Evolutionary conservation across 2,888 invertebrate species (phyloP), one percentile per base, ranked within the genome.

Genomic region (Sceliomorpha sp.): DNA sequence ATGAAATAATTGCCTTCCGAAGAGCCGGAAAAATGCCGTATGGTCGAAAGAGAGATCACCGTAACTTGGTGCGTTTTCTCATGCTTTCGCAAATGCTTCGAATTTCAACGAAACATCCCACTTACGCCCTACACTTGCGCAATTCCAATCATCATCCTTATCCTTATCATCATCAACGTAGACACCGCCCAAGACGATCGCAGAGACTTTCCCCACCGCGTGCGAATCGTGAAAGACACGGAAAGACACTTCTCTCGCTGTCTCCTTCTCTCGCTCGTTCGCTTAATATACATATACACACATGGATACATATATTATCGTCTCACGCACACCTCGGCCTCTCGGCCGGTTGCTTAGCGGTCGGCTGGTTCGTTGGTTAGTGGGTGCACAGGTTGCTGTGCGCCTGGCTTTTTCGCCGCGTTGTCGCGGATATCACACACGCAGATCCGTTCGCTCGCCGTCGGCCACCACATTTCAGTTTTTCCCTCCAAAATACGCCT

Each of bases 281-380:
- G 63, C 63, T 68, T 70, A 64, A 73, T 67, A 70, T 58, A 64
- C 62, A 63, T 71, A 56, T 62, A 66, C 60, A 59, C 50, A 67
- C 37, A 68, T 47, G 56, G 73, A 74, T 77, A 85, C 80, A 80
- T 84, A 82, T 79, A 84, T 82, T 82, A 81, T 78, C 78, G 73
- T 78, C 76, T 75, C 75, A 76, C 78, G 76, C 73, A 72, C 74
- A 60, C 69, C 64, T 72, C 73, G 70, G 80, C 74, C 75, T 75
- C 76, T 73, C 73, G 75, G 75, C 67, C 75, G 78, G 74, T 64
- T 72, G 77, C 78, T 78, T 82, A 75, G 76, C 64, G 60, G 51
- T 71, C 50, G 58, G 31, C 47, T 20, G 45, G 44, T 66, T 73
- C 63, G 73, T 73, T 81, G 75, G 79, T 79, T 81, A 81, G 81